Evolutionary conservation across 2,797 vertebrate species (phyloP), one percentile per base, ranked within the genome.

Genomic region (Hybognathus amarus): DNA sequence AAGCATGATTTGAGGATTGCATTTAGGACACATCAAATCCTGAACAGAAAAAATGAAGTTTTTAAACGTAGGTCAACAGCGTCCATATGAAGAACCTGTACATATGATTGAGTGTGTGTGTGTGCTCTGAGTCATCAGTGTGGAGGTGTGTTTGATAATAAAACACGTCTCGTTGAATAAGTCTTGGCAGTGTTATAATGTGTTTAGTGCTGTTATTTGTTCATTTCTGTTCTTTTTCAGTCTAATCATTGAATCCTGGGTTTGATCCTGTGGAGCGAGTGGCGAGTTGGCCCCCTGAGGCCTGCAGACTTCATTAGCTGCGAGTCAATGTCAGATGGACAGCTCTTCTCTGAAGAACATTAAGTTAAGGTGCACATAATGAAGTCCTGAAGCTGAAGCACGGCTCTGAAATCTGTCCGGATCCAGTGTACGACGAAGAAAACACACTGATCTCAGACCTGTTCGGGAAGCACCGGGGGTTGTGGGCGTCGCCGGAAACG

Each of bases 351-450:
- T 0, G 45, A 56, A 75, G 47, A 71, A 74, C 47, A 79, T 66
- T 50, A 56, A 68, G 61, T 45, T 47, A 67, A 76, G 24, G 61
- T 80, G 63, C 50, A 52, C 68, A 15, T 79, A 78, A 64, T 64
- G 77, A 22, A 67, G 18, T 6, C 56, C 61, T 84, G 50, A 73
- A 69, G 54, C 52, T 74, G 59, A 85, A 73, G 85, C 73, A 86
- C 87, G 82, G 15, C 84, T 86, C 77, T 89, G 83, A 80, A n/a
- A 82, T 63, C 87, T 1, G 54, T 52, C 73, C 80, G 8, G 20
- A 81, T 71, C 50, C 79, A n/a, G 24, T 22, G 9, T 38, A 75
- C 54, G 1, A 59, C n/a, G n/a, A 52, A 84, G 18, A 27, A 63
- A 6, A 4, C 33, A 36, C 15, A 30, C 50, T 63, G 70, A 38